Evolutionary conservation across 2,797 vertebrate genomes (phyloP).

Genomic region (Hemitrygon akajei): DNA sequence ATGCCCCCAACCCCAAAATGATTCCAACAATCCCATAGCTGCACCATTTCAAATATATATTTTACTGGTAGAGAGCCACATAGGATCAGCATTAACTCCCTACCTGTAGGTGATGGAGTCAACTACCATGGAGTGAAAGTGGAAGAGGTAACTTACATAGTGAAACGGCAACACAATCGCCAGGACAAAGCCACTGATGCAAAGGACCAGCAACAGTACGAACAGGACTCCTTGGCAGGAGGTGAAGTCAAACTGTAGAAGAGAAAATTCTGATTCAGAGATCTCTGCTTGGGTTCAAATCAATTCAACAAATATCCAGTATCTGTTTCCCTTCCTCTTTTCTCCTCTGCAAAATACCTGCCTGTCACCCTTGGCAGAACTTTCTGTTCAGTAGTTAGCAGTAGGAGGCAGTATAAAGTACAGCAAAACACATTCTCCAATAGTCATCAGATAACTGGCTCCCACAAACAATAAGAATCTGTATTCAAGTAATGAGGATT

Average conservation of each 20-base stretch:
- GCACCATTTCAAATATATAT: not conserved
- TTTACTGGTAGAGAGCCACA: not conserved
- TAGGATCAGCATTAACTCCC: too few relatives aligned
- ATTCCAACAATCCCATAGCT: not conserved
- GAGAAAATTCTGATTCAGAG: not conserved
- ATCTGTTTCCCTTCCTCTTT: not conserved
- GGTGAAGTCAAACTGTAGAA: slow-evolving; percentile 77
- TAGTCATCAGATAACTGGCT: not conserved
- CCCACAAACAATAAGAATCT: not conserved
- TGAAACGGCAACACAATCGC: slow-evolving; percentile 72
- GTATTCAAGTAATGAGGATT: not conserved
- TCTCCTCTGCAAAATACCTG: not conserved
- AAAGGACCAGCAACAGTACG: slow-evolving; percentile 74
- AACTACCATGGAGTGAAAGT: not conserved
- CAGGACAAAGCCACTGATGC: slow-evolving; percentile 74
- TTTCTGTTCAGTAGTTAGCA: not conserved
- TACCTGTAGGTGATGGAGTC: not conserved
- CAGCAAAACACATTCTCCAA: not conserved
- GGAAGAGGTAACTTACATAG: slow-evolving; percentile 65
- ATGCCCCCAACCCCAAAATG: too few relatives aligned
- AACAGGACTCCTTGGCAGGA: slow-evolving; percentile 78
- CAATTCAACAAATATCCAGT: not conserved
- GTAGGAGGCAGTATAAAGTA: not conserved
- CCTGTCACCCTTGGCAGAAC: not conserved
- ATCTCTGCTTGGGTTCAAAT: not conserved